These are phyloP conservation scores for Anabas testudineus DNA, from an alignment of 2,797 vertebrate genomes.

Conservation along the genomic window DNA sequence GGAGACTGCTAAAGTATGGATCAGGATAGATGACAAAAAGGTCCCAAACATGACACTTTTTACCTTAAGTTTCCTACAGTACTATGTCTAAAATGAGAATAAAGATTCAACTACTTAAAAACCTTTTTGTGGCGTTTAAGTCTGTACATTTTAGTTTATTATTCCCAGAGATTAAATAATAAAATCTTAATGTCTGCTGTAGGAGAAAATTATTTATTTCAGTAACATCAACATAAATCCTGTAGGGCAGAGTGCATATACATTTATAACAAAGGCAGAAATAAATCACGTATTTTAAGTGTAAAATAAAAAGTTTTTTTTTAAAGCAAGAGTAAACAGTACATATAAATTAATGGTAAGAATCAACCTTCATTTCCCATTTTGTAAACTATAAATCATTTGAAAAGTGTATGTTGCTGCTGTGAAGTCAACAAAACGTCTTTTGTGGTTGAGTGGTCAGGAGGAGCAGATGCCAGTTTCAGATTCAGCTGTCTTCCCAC, in stretches of 20 bases:
- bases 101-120: conserved; percentile 7
- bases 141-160: not conserved
- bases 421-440: not conserved
- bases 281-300: conserved; percentile 21
- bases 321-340: conserved; percentile 9
- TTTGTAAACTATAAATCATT: conserved; percentile 2
- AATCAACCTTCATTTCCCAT: not conserved
- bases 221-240: not conserved
- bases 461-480: conserved; percentile 24
- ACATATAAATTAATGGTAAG: not conserved
- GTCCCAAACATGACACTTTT: conserved; percentile 42
- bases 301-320: not conserved
- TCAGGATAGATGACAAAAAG: conserved; percentile 21
- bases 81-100: conserved; percentile 53
- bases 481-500: not conserved
- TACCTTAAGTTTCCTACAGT: conserved; percentile 61
- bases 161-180: not conserved
- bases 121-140: not conserved
- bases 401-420: not conserved
- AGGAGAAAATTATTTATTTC: not conserved
- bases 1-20: conserved; percentile 26
- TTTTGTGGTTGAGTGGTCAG: conserved; percentile 6
- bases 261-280: conserved; percentile 1
- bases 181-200: too few species aligned
- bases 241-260: not conserved